These are phyloP conservation scores for Sarotherodon lohbergeri DNA, from an alignment of 2,113 vertebrate species.

Conservation along the genomic window DNA sequence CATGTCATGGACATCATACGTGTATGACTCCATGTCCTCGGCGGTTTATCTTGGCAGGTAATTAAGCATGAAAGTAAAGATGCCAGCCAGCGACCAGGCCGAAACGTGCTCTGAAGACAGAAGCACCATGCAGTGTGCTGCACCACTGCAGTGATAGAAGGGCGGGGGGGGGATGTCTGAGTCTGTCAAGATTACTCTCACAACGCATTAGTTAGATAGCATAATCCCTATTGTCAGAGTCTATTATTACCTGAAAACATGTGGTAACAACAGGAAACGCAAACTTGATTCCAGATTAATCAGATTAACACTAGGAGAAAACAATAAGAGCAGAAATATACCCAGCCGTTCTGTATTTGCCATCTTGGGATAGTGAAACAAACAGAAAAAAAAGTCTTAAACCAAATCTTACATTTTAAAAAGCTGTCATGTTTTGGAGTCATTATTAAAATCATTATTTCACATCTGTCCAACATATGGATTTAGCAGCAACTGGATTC, in stretches of 20 bases:
- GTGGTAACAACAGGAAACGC: slow-evolving; percentile 18
- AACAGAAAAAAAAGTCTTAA: no score
- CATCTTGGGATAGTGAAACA: not conserved
- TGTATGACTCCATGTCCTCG: slow-evolving; percentile 40
- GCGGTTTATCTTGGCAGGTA: slow-evolving; percentile 61
- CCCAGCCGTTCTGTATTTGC: not conserved
- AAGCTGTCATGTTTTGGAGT: not conserved
- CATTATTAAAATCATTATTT: not conserved
- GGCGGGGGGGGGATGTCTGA: slow-evolving; percentile 2
- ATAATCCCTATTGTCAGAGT: slow-evolving; percentile 61
- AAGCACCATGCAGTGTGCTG: slow-evolving; percentile 41
- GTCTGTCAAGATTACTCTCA: slow-evolving; percentile 49
- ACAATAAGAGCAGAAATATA: not conserved
- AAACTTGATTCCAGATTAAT: slow-evolving; percentile 9
- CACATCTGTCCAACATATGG: not conserved
- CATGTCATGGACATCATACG: slow-evolving; percentile 41
- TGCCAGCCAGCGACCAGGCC: slow-evolving; percentile 23
- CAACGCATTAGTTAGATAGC: slow-evolving; percentile 48
- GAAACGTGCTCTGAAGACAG: slow-evolving; percentile 63
- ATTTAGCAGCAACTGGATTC: not conserved
- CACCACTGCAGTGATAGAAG: slow-evolving; percentile 31
- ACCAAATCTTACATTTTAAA: not conserved
- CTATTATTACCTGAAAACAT: slow-evolving; percentile 53
- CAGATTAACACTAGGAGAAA: not conserved
- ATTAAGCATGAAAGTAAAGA: slow-evolving; percentile 71